Conservation (phyloP, 2,113 vertebrate genomes). For the Hipposideros armiger region DNA sequence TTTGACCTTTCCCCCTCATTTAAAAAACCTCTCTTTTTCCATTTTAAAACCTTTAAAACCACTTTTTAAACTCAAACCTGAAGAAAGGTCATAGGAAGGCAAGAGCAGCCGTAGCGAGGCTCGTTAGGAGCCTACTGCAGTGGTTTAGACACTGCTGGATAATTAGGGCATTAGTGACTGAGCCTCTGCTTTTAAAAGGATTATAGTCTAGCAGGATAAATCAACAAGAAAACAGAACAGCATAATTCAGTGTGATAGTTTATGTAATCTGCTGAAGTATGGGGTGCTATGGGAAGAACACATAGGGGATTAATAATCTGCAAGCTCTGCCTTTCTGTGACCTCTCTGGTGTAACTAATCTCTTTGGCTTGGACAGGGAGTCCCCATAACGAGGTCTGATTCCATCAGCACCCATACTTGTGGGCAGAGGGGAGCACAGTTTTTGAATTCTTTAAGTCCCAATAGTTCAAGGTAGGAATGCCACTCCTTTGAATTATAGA, state of each 20-base stretch:
- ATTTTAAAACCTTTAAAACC: background rate
- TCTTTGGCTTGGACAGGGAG: background rate
- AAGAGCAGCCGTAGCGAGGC: background rate
- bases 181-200: background rate
- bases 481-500: background rate
- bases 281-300: background rate
- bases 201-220: background rate
- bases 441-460: constrained; percentile 37
- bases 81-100: background rate
- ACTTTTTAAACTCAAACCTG: background rate
- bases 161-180: background rate
- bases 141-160: no score
- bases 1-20: background rate
- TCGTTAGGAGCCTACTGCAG: background rate
- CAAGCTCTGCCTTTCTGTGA: background rate
- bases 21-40: no score
- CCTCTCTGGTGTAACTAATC: background rate
- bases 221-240: background rate
- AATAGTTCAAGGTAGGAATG: background rate
- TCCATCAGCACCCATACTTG: background rate
- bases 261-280: background rate
- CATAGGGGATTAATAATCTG: background rate
- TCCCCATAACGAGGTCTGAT: background rate
- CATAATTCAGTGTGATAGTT: background rate
- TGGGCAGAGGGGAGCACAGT: background rate